These are phyloP conservation scores for Lasioglossum zephyrum DNA, from an alignment of 2,888 invertebrate species.

Conservation along the genomic window DNA sequence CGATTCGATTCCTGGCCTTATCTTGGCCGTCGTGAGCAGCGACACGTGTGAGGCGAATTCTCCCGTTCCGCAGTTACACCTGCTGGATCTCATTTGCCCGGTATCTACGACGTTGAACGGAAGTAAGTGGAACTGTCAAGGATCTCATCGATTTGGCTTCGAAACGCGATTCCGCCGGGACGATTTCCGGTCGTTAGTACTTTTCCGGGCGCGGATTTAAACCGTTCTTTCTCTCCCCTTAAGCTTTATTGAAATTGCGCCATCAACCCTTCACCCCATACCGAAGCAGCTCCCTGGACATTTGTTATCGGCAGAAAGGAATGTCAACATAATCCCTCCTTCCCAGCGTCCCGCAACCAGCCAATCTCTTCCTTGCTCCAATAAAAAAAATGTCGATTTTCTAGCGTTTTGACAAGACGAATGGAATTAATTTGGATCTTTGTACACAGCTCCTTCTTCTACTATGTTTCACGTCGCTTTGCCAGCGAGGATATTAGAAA, in stretches of 20 bases:
- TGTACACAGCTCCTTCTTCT: not conserved
- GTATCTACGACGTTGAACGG: slow-evolving; percentile 20
- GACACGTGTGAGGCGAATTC: slow-evolving; percentile 37
- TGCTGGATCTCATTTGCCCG: slow-evolving; percentile 40
- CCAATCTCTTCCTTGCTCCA: not conserved
- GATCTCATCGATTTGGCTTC: slow-evolving; percentile 37
- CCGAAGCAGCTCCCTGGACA: not conserved
- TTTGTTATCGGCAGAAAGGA: slow-evolving; percentile 19
- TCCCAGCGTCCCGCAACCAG: not conserved
- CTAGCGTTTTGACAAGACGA: not conserved
- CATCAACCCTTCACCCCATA: slow-evolving; percentile 16
- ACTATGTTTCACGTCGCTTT: not conserved
- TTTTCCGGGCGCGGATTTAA: slow-evolving; percentile 36
- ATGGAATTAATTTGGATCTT: not conserved
- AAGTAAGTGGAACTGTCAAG: slow-evolving; percentile 31
- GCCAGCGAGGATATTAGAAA: not conserved
- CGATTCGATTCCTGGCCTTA: slow-evolving; percentile 31
- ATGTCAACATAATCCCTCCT: slow-evolving; percentile 19
- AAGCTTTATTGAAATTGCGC: slow-evolving; percentile 51
- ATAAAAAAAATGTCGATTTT: not conserved
- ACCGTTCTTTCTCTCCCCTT: slow-evolving; percentile 13
- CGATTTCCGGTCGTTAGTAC: slow-evolving; percentile 38
- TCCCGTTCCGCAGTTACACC: slow-evolving; percentile 30
- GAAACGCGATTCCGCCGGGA: slow-evolving; percentile 30
- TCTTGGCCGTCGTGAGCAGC: slow-evolving; percentile 26